Conservation (phyloP, 1,140 invertebrate genomes). For the Oryctes rhinoceros region DNA sequence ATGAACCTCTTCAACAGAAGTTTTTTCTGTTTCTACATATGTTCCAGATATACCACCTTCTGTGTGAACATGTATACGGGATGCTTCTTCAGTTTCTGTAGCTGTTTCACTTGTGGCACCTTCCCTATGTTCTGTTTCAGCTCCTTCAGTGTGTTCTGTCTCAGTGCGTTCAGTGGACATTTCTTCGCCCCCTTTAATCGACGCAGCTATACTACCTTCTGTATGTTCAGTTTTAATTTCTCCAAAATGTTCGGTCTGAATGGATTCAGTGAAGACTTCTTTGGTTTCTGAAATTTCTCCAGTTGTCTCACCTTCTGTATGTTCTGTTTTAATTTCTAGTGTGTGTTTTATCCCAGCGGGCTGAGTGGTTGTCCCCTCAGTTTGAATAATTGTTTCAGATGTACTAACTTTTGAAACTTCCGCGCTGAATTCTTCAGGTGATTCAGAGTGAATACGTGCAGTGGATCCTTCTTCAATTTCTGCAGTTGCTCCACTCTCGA, state of each 20-base stretch:
- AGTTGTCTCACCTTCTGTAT: neutral
- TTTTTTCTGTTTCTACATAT: neutral
- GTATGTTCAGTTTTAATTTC: neutral
- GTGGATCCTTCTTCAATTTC: neutral
- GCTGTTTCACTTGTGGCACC: no score
- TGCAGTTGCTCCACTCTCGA: neutral
- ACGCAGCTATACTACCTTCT: neutral
- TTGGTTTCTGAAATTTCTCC: neutral
- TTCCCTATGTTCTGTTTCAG: neutral
- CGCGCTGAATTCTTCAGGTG: neutral
- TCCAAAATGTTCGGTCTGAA: neutral
- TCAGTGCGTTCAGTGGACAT: neutral
- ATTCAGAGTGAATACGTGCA: neutral
- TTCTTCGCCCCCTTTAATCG: neutral
- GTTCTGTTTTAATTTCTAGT: neutral
- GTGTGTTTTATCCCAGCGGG: neutral
- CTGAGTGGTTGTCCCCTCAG: neutral
- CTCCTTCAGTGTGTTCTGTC: neutral
- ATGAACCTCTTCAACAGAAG: no score
- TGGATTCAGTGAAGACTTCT: neutral
- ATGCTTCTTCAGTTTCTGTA: no score
- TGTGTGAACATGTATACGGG: no score
- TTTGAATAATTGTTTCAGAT: neutral
- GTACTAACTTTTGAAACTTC: neutral
- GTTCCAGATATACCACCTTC: neutral